Conservation (phyloP, 2,113 vertebrate species). For the Indicator indicator region DNA sequence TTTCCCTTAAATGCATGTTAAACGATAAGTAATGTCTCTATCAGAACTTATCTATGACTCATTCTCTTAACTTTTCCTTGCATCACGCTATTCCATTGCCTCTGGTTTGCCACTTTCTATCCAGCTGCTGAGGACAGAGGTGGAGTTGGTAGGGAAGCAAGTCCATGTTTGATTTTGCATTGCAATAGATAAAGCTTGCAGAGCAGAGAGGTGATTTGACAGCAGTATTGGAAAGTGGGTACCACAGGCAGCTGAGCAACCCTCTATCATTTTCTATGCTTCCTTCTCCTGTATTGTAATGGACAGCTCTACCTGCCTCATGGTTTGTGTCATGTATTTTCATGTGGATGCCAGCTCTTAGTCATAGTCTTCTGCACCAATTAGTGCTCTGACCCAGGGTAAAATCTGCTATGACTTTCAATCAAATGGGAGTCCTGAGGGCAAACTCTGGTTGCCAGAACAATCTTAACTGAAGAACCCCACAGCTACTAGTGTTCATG, state of each 20-base stretch:
- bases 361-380: background rate
- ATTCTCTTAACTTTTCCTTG: background rate
- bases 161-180: background rate
- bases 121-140: background rate
- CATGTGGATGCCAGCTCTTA: background rate
- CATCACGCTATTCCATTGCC: constrained; percentile 14
- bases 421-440: background rate
- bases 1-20: background rate
- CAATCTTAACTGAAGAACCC: background rate
- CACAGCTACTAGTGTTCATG: background rate
- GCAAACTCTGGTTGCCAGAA: background rate
- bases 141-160: background rate
- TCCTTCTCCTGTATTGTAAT: background rate
- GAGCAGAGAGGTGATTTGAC: background rate
- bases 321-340: constrained; percentile 7
- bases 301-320: background rate
- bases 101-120: constrained; percentile 60
- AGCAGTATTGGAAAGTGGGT: background rate
- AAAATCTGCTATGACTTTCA: background rate
- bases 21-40: constrained; percentile 36
- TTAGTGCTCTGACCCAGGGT: background rate
- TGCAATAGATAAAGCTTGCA: background rate
- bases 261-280: background rate
- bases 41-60: constrained; percentile 17
- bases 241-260: constrained; percentile 41